Evolutionary conservation across 2,888 invertebrate genomes (phyloP), one percentile per base, ranked within the genome.

Genomic region (Steinernema hermaphroditum): DNA sequence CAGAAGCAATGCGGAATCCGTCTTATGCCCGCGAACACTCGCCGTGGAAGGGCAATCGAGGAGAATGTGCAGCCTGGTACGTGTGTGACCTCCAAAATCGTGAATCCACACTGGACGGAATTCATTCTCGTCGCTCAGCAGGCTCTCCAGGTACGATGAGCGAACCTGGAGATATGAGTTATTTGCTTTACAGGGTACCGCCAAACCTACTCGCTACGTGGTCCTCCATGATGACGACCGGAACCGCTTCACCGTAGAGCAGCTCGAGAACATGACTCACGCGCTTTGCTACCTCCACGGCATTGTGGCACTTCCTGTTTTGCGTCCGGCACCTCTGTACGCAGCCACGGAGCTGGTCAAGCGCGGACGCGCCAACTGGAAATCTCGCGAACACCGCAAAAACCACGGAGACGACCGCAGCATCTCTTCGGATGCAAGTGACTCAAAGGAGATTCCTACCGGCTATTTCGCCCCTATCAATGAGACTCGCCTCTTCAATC

Each of bases 301-400:
- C 14, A 73, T 79, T 54, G 72, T 69, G 32, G 41, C 68, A 12
- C 44, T 69, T 24, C 73, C 79, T 16, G 71, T 78, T 8, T 73
- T 77, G 1, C 69, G 79, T 1, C 81, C 81, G 2, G 74, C 69
- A 22, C 77, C 76, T 0, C 70, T 82, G 0, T 76, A 77, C 43
- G 72, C 78, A 76, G n/a, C n/a, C n/a, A n/a, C n/a, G n/a, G n/a
- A n/a, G n/a, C n/a, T n/a, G n/a, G n/a, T n/a, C n/a, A n/a, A 76
- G 71, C 76, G 81, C 14, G 81, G 81, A n/a, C 68, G 74, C 2
- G 78, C 80, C 70, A 81, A 81, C 46, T 81, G 75, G 78, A 76
- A 76, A 57, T 49, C 62, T 4, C 37, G 62, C 68, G 72, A 68
- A 22, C 24, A 24, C 2, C 54, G 54, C 27, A 19, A 54, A n/a